Percentiles rank a stretch among this genome's conserved stretches.
Conservation (phyloP, 2,888 invertebrate genomes). For the Agrotis puta region DNA sequence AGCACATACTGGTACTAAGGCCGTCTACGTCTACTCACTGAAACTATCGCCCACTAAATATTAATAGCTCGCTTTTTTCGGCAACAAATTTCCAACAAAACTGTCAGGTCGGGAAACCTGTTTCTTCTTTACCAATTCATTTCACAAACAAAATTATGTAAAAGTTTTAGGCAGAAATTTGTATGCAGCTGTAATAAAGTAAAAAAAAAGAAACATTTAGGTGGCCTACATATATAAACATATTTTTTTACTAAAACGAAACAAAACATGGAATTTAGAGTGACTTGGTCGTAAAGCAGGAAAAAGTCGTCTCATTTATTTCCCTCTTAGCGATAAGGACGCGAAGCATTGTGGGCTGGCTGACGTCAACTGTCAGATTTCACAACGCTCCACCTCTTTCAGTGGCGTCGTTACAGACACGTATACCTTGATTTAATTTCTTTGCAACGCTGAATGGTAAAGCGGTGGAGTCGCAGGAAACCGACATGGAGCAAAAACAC, state of each 20-base stretch:
- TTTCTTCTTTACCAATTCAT: constrained; percentile 43
- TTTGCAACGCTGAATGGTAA: constrained; percentile 57
- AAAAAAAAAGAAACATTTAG: constrained; percentile 65
- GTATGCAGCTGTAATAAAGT: constrained; percentile 59
- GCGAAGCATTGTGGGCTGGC: constrained; percentile 78
- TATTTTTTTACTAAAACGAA: constrained; percentile 72
- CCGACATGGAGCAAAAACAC: constrained; percentile 59
- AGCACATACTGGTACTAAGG: constrained; percentile 65
- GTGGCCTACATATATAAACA: constrained; percentile 56
- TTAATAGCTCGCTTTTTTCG: constrained; percentile 12
- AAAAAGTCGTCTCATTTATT: constrained; percentile 86
- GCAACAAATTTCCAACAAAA: constrained; percentile 23
- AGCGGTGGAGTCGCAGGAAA: constrained; percentile 44
- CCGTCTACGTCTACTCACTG: constrained; percentile 21
- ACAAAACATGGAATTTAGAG: constrained; percentile 76
- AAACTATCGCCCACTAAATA: constrained; percentile 30
- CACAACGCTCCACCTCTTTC: constrained; percentile 72
- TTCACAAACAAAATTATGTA: constrained; percentile 57
- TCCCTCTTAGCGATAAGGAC: constrained; percentile 84
- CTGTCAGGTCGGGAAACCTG: constrained; percentile 6
- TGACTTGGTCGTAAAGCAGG: constrained; percentile 78
- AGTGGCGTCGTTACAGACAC: constrained; percentile 59
- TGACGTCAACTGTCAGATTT: constrained; percentile 85
- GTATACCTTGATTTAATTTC: constrained; percentile 77
- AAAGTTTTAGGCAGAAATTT: constrained; percentile 57